Base-by-base conservation (phyloP, 2,113 vertebrate genomes). In the Hirundichthys speculiger region DNA sequence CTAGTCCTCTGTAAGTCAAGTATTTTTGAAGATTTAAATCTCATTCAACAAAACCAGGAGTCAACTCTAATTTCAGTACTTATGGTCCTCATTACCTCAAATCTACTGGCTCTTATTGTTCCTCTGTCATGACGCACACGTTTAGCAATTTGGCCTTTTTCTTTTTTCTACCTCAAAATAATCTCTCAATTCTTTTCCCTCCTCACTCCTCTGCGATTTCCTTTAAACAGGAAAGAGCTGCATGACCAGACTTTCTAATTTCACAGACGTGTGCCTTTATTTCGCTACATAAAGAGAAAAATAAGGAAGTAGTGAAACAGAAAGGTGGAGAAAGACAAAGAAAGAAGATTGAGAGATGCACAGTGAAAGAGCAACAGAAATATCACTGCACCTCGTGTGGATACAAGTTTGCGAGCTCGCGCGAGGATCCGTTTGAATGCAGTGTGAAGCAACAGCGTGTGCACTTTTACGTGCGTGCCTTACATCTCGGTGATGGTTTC, bases 401-500 rank as follows among this genome's bases (percentile, higher is more conserved):
- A 19, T 27, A 53, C 53, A 19, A 30, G 65, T 34, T 49, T 60
- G 21, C 24, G 10, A n/a, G 38, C 46, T 51, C 22, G 13, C n/a
- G n/a, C n/a, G n/a, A n/a, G n/a, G n/a, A n/a, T n/a, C n/a, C n/a
- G n/a, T 43, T 11, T 62, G 38, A 50, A 52, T 24, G 58, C 2
- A 1, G 62, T 13, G 48, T 41, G 24, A 49, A 70, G 60, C 16
- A 24, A 8, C 19, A 41, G 16, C 53, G 56, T 66, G 56, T 41
- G 20, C 24, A 10, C n/a, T 16, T 58, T 50, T 54, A 13, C 49
- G 40, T 64, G 62, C 63, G 52, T 53, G 49, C 47, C 53, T 93
- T 91, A 99, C 97, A 98, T 99, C 92, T 99, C 98, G 13, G 97
- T 99, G 82, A 99, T 99, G 52, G 96, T 97, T 89, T 99, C 97